A percentile compares a stretch with the other conserved stretches of the same genome.
Evolutionary conservation across 2,113 vertebrate species (phyloP).

Genomic region (Candoia aspera): DNA sequence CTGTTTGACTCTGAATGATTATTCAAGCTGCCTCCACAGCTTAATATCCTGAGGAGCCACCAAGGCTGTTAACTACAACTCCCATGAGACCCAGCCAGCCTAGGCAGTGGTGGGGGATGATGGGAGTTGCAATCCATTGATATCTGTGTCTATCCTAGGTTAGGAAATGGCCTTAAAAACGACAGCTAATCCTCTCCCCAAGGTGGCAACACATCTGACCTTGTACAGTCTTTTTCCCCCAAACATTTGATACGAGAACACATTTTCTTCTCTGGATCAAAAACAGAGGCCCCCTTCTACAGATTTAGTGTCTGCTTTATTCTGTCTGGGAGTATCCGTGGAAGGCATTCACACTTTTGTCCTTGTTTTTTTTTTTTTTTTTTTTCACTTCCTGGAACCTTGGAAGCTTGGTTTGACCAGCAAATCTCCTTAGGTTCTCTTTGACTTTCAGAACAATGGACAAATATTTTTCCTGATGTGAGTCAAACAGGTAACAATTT

Average conservation of each 20-base stretch:
- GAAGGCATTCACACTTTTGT: neutral
- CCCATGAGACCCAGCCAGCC: neutral
- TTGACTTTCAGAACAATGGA: neutral
- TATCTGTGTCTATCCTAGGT: neutral
- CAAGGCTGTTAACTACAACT: neutral
- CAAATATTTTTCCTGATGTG: neutral
- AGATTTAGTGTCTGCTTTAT: neutral
- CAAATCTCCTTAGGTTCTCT: neutral
- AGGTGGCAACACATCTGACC: neutral
- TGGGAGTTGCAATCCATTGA: neutral
- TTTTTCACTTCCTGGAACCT: neutral
- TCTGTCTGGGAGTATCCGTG: neutral
- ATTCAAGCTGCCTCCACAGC: neutral
- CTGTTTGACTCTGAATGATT: neutral
- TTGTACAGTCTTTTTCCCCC: neutral
- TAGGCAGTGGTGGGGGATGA: neutral
- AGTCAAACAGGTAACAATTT: neutral
- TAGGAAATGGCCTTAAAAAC: neutral
- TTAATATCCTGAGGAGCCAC: neutral
- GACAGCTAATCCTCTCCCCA: neutral
- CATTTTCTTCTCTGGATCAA: neutral
- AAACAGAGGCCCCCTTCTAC: neutral
- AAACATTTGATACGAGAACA: no score
- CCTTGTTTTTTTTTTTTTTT: neutral
- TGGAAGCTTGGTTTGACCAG: neutral